These are phyloP conservation scores for Chamaea fasciata DNA, from an alignment of 2,113 vertebrate genomes.

Conservation along the genomic window DNA sequence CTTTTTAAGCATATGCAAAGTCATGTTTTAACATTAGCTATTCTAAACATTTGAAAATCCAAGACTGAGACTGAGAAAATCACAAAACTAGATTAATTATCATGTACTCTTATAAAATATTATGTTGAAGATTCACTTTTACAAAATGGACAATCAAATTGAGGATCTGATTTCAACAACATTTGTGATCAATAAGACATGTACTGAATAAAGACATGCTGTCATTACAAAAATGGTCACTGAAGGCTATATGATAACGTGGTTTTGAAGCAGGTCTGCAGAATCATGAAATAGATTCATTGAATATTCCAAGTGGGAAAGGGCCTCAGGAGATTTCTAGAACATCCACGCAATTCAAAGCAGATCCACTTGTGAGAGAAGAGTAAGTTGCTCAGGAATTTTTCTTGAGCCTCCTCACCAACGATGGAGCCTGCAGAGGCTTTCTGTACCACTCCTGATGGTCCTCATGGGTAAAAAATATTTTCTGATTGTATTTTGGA, in stretches of 20 bases:
- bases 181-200: background rate
- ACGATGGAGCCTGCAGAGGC: background rate
- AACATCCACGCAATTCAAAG: background rate
- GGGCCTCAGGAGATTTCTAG: background rate
- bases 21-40: background rate
- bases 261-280: background rate
- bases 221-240: background rate
- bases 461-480: background rate
- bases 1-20: background rate
- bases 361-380: background rate
- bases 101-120: background rate
- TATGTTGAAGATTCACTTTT: background rate
- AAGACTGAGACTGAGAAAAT: background rate
- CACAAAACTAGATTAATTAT: background rate
- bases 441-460: background rate
- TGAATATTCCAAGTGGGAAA: background rate
- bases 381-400: background rate
- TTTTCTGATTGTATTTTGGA: background rate
- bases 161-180: background rate
- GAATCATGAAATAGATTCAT: background rate
- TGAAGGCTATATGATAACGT: background rate
- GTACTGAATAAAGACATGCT: background rate
- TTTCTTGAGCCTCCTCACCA: background rate
- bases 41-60: background rate
- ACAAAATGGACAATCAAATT: background rate